Evolutionary conservation across 2,888 invertebrate species (phyloP).

Genomic region (Scelioninae gen. 1): DNA sequence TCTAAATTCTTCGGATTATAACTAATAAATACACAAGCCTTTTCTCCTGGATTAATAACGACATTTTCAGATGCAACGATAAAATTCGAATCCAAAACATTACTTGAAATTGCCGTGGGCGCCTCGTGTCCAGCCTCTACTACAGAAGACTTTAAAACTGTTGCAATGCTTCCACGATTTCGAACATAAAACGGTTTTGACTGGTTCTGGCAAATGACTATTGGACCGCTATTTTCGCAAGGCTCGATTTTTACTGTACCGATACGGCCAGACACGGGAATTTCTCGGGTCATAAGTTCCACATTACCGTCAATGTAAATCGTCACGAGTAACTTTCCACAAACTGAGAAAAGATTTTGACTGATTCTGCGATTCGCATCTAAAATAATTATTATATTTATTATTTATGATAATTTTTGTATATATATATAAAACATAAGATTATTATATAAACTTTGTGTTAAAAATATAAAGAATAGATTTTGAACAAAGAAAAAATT

Average conservation of each 20-base stretch:
- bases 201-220: constrained; percentile 74
- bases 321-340: constrained; percentile 71
- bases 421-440: too few species aligned
- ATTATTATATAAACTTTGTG: too few species aligned
- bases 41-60: constrained; percentile 74
- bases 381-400: constrained; percentile 3
- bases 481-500: too few species aligned
- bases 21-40: constrained; percentile 72
- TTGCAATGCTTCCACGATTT: constrained; percentile 75
- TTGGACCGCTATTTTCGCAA: constrained; percentile 75
- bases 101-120: neutral
- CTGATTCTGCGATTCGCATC: constrained; percentile 21
- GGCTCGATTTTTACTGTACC: constrained; percentile 75
- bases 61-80: constrained; percentile 75
- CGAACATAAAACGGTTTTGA: constrained; percentile 74
- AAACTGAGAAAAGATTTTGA: constrained; percentile 34
- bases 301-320: constrained; percentile 70
- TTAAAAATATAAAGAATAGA: too few species aligned
- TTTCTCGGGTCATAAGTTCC: constrained; percentile 74
- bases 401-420: too few species aligned
- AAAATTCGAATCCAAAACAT: constrained; percentile 72
- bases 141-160: constrained; percentile 71
- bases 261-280: constrained; percentile 74
- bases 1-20: constrained; percentile 74
- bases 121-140: neutral